Conservation (phyloP, 2,113 vertebrate species). For the Cyprinodon tularosa region DNA sequence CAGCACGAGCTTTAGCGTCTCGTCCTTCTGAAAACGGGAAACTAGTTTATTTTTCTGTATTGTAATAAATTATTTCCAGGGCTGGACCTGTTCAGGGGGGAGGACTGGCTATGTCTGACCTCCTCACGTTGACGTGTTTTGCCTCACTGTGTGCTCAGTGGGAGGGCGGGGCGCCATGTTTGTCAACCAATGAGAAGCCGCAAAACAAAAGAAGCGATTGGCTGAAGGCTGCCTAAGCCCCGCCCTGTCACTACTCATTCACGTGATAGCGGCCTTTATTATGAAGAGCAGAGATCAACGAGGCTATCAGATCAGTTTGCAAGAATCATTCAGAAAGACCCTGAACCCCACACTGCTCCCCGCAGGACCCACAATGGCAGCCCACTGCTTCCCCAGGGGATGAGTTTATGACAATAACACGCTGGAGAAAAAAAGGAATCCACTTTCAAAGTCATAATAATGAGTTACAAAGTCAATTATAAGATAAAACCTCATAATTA, state of each 20-base stretch:
- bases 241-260: constrained; percentile 54
- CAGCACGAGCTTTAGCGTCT: not conserved
- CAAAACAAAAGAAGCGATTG: constrained; percentile 82
- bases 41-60: constrained; percentile 1
- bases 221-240: constrained; percentile 4
- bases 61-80: not conserved
- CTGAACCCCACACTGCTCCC: too few species aligned
- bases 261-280: constrained; percentile 70
- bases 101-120: constrained; percentile 12
- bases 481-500: too few species aligned
- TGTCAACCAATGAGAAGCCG: constrained; percentile 70
- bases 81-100: not conserved
- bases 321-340: not conserved
- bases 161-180: constrained; percentile 57
- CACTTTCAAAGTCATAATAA: too few species aligned
- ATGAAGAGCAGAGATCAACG: constrained; percentile 29
- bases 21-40: not conserved
- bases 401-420: not conserved
- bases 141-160: not conserved
- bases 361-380: too few species aligned
- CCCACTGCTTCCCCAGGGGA: too few species aligned
- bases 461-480: too few species aligned
- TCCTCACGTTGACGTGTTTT: constrained; percentile 23
- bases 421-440: too few species aligned
- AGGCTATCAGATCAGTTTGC: not conserved